Base-by-base conservation (phyloP, 2,888 invertebrate species). In the Lasioglossum malachurum region DNA sequence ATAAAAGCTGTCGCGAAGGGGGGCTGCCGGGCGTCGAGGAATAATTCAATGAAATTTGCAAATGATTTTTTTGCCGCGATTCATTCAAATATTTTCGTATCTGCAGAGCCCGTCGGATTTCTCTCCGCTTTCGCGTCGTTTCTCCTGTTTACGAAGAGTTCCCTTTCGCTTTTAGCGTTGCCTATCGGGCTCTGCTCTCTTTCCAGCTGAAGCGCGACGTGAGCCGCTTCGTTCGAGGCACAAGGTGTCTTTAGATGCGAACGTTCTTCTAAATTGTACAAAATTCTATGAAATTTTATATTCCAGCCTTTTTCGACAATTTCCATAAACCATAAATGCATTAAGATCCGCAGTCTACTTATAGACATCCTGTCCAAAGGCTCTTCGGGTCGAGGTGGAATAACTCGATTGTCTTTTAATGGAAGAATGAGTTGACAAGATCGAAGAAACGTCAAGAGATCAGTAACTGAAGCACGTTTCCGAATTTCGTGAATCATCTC, bases 21-120 rank as follows among this genome's bases (percentile, higher is more conserved):
- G 19, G 19, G 35, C 41, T 7, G 27, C 23, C 3, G 16, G 53
- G 75, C 35, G 57, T 4, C 4, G 41, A 3, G 12, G 31, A 69
- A 69, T 71, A 64, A 84, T 79, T 71, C 72, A 85, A 57, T 73
- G 27, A 75, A 85, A 79, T 75, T 85, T 79, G 84, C 84, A 76
- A 72, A 83, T 78, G 44, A 75, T 78, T 67, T 64, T 46, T 46
- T 14, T 53, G 5, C 7, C 38, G 46, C 14, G 49, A 49, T 60
- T 78, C 78, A 60, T 49, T 67, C 53, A 72, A 83, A 78, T 67
- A 57, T 84, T 84, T 67, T 76, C 84, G 72, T 38, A 27, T 16
- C 27, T n/a, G n/a, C 67, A 27, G 49, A 35, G 16, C 83, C 31
- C 46, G 64, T 2, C 41, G 31, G 57, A 77, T 78, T 64, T 75